A percentile compares a stretch with the other conserved stretches of the same genome.
Conservation (phyloP, 1,140 invertebrate species). For the Drosophila equinoxialis region DNA sequence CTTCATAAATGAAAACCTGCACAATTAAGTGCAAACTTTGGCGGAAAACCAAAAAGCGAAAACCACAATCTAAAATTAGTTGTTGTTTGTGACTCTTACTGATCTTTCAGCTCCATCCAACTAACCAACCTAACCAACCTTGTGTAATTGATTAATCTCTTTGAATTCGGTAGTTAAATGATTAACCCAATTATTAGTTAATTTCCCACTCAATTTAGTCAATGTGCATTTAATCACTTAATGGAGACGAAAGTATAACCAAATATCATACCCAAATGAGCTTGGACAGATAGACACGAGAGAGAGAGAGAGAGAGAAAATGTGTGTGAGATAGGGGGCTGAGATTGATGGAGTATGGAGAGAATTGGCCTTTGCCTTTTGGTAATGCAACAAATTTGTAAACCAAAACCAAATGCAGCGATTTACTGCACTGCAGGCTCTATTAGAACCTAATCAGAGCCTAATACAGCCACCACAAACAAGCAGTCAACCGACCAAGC, state of each 20-base stretch:
- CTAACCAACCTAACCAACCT: too few relatives aligned
- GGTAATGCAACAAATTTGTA: constrained; percentile 11
- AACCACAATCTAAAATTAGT: too few relatives aligned
- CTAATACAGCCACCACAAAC: constrained; percentile 59
- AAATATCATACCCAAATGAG: background rate
- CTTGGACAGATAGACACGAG: background rate
- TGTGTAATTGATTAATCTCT: background rate
- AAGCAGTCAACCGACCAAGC: constrained; percentile 14
- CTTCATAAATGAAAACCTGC: too few relatives aligned
- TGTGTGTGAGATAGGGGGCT: background rate
- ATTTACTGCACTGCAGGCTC: constrained; percentile 47
- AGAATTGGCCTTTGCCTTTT: constrained; percentile 8
- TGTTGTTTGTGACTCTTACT: too few relatives aligned
- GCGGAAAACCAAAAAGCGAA: too few relatives aligned
- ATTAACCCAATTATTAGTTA: constrained; percentile 1
- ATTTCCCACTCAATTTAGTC: constrained; percentile 2
- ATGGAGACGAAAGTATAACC: constrained; percentile 6
- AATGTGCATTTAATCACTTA: constrained; percentile 9
- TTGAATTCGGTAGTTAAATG: background rate
- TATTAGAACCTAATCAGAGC: constrained; percentile 67
- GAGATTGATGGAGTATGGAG: background rate
- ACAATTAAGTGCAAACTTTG: too few relatives aligned
- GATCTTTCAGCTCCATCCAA: too few relatives aligned
- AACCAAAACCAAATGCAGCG: constrained; percentile 21
- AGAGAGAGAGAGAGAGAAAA: background rate